Evolutionary conservation across 2,888 invertebrate genomes (phyloP).

Genomic region (Lycophotia porphyrea): DNA sequence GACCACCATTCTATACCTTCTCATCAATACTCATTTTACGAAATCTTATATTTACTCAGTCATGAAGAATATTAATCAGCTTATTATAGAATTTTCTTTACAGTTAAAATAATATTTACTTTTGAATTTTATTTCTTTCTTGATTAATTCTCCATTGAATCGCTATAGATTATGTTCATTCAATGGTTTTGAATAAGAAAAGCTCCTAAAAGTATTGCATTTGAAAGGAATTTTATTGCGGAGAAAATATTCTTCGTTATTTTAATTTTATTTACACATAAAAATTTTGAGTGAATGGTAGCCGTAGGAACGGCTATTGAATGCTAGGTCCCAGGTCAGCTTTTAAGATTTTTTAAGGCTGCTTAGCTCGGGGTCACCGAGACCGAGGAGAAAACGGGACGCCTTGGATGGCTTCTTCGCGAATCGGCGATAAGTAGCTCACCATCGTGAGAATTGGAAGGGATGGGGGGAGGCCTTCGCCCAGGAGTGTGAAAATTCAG

Average conservation of each 20-base stretch:
- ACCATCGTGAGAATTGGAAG: too few relatives aligned
- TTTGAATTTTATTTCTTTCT: not conserved
- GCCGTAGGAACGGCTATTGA: not conserved
- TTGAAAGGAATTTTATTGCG: slow-evolving; percentile 2
- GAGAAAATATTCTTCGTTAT: not conserved
- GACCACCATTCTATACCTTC: not conserved
- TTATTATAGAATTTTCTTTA: not conserved
- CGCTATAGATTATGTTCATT: slow-evolving; percentile 26
- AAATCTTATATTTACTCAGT: not conserved
- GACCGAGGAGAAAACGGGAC: too few relatives aligned
- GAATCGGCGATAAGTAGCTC: too few relatives aligned
- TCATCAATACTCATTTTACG: not conserved
- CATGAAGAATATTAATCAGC: slow-evolving; percentile 10
- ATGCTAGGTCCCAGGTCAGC: not conserved
- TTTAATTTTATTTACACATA: not conserved
- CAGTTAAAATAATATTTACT: not conserved
- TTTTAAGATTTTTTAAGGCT: not conserved
- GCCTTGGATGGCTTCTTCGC: too few relatives aligned
- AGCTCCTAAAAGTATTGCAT: slow-evolving; percentile 8
- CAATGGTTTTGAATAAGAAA: slow-evolving; percentile 10
- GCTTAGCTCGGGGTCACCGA: not conserved
- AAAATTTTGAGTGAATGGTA: not conserved
- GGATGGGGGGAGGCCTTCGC: too few relatives aligned
- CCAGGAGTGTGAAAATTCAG: too few relatives aligned
- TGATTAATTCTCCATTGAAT: slow-evolving; percentile 11